A percentile compares a stretch with the other conserved stretches of the same genome.
These are phyloP conservation scores for Arion vulgaris DNA, from an alignment of 1,140 invertebrate species.

Conservation along the genomic window DNA sequence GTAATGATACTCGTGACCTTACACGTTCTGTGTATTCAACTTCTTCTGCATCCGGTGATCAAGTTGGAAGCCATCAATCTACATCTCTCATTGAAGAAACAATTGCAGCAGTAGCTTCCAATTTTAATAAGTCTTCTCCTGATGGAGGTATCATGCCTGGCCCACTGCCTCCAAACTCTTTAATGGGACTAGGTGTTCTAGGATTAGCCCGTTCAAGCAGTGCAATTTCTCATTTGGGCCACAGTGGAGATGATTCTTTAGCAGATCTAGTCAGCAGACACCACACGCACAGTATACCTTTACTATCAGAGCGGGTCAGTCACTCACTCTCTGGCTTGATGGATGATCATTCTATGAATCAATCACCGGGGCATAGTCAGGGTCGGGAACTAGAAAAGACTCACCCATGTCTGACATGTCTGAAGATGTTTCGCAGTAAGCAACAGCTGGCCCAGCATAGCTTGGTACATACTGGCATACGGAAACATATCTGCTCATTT, in stretches of 20 bases:
- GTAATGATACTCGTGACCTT: conserved; percentile 1
- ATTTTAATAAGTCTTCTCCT: conserved; percentile 24
- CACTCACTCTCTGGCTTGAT: conserved; percentile 35
- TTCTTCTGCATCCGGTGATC: conserved; percentile 24
- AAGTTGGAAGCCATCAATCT: neutral
- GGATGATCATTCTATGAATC: conserved; percentile 10
- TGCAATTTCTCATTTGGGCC: conserved; percentile 1
- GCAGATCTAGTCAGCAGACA: conserved; percentile 26
- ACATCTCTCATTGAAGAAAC: conserved; percentile 36
- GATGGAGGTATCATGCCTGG: conserved; percentile 25
- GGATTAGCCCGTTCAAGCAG: conserved; percentile 20
- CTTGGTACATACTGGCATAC: conserved; percentile 81
- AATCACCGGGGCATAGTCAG: conserved; percentile 19
- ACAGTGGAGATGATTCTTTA: conserved; percentile 21
- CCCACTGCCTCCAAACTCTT: conserved; percentile 13
- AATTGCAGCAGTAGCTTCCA: conserved; percentile 32
- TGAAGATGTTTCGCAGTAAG: conserved; percentile 96
- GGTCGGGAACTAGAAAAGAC: conserved; percentile 69
- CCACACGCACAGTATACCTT: conserved; percentile 26
- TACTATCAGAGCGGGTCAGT: conserved; percentile 24
- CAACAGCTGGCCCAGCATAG: conserved; percentile 96
- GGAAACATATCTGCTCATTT: conserved; percentile 85
- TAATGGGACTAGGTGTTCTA: conserved; percentile 3
- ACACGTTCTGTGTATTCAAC: conserved; percentile 25
- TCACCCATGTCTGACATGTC: conserved; percentile 96